A percentile compares a stretch with the other conserved stretches of the same genome.
These are phyloP conservation scores for Ia io DNA, from an alignment of 2,113 vertebrate genomes.

Conservation along the genomic window DNA sequence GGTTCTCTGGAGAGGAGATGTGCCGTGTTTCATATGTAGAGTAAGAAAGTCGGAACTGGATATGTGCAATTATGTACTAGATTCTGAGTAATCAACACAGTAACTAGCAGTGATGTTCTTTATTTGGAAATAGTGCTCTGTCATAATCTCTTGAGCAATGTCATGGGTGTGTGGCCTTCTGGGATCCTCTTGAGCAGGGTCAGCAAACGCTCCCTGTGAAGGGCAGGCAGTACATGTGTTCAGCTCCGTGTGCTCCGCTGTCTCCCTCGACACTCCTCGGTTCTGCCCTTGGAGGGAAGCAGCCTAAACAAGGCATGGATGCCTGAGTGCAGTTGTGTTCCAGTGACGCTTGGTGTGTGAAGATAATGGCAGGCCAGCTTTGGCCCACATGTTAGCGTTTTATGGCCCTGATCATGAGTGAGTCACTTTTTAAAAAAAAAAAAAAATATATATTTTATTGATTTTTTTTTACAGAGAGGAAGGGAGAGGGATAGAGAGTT, in stretches of 20 bases:
- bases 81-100: not conserved
- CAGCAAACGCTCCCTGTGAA: not conserved
- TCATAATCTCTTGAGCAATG: not conserved
- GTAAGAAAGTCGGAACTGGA: conserved; percentile 2
- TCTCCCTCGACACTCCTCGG: not conserved
- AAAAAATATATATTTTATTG: no score
- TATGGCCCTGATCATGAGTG: not conserved
- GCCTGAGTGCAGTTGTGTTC: not conserved
- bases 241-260: not conserved
- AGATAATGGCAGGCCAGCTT: not conserved
- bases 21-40: not conserved
- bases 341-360: not conserved
- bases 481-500: no score
- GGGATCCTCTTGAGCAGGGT: not conserved
- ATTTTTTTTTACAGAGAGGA: no score
- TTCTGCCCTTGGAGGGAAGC: not conserved
- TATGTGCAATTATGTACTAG: not conserved
- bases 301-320: not conserved
- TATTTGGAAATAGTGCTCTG: not conserved
- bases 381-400: not conserved
- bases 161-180: not conserved
- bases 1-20: not conserved
- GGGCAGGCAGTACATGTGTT: not conserved
- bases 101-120: not conserved
- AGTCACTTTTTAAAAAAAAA: not conserved